These are phyloP conservation scores for Myotis brandtii DNA, from an alignment of 2,113 vertebrate genomes.

Conservation along the genomic window DNA sequence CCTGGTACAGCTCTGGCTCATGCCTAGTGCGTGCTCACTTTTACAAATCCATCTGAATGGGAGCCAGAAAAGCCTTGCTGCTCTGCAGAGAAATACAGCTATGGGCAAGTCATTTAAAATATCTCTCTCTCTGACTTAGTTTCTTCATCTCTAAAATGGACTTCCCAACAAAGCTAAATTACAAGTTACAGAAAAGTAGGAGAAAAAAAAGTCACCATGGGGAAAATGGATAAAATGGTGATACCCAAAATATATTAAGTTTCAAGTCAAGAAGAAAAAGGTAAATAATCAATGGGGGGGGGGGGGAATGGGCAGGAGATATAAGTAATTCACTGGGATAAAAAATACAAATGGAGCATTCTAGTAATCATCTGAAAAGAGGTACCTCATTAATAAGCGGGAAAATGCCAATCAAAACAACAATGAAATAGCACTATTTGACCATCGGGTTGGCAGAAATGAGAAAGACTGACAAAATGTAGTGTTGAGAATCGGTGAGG, in stretches of 20 bases:
- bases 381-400: slow-evolving; percentile 32
- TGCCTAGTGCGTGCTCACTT: fast-evolving
- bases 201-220: neutral
- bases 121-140: neutral
- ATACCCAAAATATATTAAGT: neutral
- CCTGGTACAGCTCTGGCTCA: neutral
- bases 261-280: neutral
- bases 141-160: slow-evolving; percentile 20
- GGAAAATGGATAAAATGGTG: neutral
- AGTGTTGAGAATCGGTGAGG: neutral
- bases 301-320: neutral
- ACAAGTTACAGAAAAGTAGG: neutral
- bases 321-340: neutral
- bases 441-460: slow-evolving; percentile 48
- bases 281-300: neutral
- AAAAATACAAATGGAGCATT: neutral
- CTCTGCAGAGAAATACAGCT: neutral
- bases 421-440: neutral
- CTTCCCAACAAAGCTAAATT: neutral
- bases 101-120: neutral
- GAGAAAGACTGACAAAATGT: slow-evolving; percentile 39
- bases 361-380: slow-evolving; percentile 51
- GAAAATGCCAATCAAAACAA: slow-evolving; percentile 55
- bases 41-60: neutral
- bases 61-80: neutral